Evolutionary conservation across 2,888 invertebrate species (phyloP), one percentile per base, ranked within the genome.

Genomic region (Agrochola lota): DNA sequence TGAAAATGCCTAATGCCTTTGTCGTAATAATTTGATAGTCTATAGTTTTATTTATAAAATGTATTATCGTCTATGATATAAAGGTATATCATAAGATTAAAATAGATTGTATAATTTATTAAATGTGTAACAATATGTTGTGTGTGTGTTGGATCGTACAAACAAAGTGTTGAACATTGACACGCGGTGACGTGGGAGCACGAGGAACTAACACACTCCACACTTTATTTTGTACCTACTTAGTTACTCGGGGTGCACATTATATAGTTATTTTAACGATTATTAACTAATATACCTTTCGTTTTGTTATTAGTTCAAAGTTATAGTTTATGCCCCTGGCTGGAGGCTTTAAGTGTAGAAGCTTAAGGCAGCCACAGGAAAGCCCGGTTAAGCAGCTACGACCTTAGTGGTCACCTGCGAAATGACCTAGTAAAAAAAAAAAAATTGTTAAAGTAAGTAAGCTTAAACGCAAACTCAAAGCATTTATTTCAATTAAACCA

Each of bases 131-230:
- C 40, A 30, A 49, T 30, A 49, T 49, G 46, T 73, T n/a, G 35
- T 67, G 23, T 40, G 15, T 52, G 23, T 64, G 35, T 57, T 63
- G 30, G 20, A 64, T 75, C 67, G 57, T 30, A 62, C 62, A 78
- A 66, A 84, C 73, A 81, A 85, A 77, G 60, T 78, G 69, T 40
- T 78, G 71, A 67, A 73, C 71, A 57, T 76, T 82, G 83, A 84
- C 81, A 74, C 30, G 64, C 62, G n/a, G 12, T 68, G 83, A 74
- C 78, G 71, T 63, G 20, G 4, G 12, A 52, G 35, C 86, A 82
- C 83, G 73, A 78, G 83, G 71, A 62, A 66, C 26, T 17, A 71
- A 81, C 60, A 59, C 35, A 66, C n/a, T 55, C 46, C 20, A 59
- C 46, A 20, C 35, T 73, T 75, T 75, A 81, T 67, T 72, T 67